phyloP scores from a whole-genome alignment of 1,140 invertebrate genomes.

The Zaprionus inermis region DNA sequence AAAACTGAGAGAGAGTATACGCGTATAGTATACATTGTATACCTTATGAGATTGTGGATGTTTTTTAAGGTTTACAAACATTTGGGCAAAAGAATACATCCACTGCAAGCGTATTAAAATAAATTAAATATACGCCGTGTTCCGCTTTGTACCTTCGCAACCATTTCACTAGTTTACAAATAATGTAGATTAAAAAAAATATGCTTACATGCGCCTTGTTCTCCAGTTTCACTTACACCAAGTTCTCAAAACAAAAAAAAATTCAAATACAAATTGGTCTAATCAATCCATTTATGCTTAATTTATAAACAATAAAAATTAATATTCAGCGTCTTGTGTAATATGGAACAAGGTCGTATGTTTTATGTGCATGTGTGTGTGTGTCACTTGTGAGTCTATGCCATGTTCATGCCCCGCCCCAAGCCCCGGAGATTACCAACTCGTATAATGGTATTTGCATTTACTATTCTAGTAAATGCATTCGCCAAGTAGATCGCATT shows the following conservation, averaged over 20 bases:
- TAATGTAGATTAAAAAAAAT: background rate
- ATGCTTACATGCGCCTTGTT: background rate
- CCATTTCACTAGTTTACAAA: constrained; percentile 7
- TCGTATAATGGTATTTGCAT: constrained; percentile 6
- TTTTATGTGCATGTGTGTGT: constrained; percentile 7
- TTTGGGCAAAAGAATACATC: too few species aligned
- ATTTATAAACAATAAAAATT: background rate
- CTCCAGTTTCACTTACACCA: background rate
- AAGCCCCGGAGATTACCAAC: constrained; percentile 16
- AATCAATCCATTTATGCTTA: background rate
- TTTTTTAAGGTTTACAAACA: too few species aligned
- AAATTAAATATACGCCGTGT: background rate
- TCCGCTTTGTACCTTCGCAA: constrained; percentile 10
- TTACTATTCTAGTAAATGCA: constrained; percentile 78
- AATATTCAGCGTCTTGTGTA: background rate
- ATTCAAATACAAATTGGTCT: too few species aligned
- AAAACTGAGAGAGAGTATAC: too few species aligned
- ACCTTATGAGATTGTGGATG: too few species aligned
- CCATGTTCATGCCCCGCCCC: constrained; percentile 37
- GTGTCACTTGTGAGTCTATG: constrained; percentile 14
- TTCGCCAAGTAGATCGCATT: constrained; percentile 83
- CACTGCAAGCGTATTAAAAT: background rate
- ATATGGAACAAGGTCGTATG: background rate
- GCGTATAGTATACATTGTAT: too few species aligned
- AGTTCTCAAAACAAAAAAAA: too few species aligned